Conservation (phyloP, 2,797 vertebrate genomes). For the Neostethus bicornis region DNA sequence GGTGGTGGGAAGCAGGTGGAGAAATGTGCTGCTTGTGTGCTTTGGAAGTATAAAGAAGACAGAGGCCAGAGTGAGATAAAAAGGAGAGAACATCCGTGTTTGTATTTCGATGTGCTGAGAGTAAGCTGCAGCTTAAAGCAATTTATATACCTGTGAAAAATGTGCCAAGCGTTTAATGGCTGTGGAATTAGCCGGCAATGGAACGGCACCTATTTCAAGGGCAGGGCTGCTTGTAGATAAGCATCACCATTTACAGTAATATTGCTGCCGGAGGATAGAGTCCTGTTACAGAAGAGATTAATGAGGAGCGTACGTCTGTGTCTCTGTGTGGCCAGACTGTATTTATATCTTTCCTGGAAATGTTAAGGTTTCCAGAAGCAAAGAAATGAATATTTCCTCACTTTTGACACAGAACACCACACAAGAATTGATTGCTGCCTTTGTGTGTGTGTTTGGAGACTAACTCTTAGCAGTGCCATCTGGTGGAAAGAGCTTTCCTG, state of each 20-base stretch:
- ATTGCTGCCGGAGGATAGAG: constrained; percentile 75
- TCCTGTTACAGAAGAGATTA: constrained; percentile 79
- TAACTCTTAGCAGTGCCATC: constrained; percentile 63
- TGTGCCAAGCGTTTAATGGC: constrained; percentile 73
- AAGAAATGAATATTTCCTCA: constrained; percentile 71
- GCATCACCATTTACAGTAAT: constrained; percentile 81
- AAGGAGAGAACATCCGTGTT: constrained; percentile 65
- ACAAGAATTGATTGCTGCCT: constrained; percentile 64
- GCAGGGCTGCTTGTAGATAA: constrained; percentile 77
- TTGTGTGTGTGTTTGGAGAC: constrained; percentile 26
- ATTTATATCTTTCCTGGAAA: constrained; percentile 78
- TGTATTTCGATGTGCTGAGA: constrained; percentile 75
- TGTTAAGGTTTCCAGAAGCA: constrained; percentile 69
- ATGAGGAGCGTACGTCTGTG: constrained; percentile 58
- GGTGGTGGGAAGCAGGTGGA: constrained; percentile 19
- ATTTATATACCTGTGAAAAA: constrained; percentile 77
- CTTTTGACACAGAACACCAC: constrained; percentile 67
- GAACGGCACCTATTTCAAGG: constrained; percentile 77
- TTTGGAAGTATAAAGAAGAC: constrained; percentile 62
- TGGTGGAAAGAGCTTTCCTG: constrained; percentile 51
- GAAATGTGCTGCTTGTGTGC: constrained; percentile 32
- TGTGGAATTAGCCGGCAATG: constrained; percentile 75
- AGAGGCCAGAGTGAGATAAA: constrained; percentile 70
- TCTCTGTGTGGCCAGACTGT: constrained; percentile 66
- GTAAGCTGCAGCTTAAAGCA: constrained; percentile 75